Evolutionary conservation across 1,140 invertebrate species (phyloP).

Genomic region (Psilanteris sp.): DNA sequence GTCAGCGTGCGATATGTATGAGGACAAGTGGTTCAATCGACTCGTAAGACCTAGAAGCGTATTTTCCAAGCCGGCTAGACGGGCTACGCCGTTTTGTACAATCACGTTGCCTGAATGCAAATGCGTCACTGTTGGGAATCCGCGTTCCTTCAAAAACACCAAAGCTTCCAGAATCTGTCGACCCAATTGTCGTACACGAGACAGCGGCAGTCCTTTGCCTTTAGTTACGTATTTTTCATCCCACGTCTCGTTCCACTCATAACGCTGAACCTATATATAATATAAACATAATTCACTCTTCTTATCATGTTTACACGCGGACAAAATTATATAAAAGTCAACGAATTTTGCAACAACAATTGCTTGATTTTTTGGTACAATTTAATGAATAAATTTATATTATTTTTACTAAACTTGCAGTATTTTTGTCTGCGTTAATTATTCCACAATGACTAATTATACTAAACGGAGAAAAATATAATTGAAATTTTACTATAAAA

Average conservation of each 20-base stretch:
- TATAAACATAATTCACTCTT: no score
- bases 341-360: no score
- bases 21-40: constrained; percentile 81
- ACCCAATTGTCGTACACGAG: constrained; percentile 91
- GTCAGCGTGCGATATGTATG: constrained; percentile 74
- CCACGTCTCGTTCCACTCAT: constrained; percentile 86
- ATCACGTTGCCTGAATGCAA: constrained; percentile 95
- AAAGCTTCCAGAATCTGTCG: constrained; percentile 93
- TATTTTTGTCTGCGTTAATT: no score
- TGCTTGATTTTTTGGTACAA: no score
- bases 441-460: no score
- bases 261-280: constrained; percentile 73
- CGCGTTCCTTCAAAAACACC: constrained; percentile 91
- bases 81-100: constrained; percentile 92
- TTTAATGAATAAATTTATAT: no score
- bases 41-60: constrained; percentile 89
- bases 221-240: constrained; percentile 84
- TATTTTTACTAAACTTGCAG: no score
- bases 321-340: no score
- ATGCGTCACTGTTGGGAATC: constrained; percentile 92
- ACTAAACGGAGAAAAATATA: no score
- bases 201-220: constrained; percentile 85
- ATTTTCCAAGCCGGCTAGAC: constrained; percentile 91
- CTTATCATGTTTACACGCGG: no score
- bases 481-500: no score